These are phyloP conservation scores for Cygnus olor DNA, from an alignment of 2,797 vertebrate genomes.

Conservation along the genomic window DNA sequence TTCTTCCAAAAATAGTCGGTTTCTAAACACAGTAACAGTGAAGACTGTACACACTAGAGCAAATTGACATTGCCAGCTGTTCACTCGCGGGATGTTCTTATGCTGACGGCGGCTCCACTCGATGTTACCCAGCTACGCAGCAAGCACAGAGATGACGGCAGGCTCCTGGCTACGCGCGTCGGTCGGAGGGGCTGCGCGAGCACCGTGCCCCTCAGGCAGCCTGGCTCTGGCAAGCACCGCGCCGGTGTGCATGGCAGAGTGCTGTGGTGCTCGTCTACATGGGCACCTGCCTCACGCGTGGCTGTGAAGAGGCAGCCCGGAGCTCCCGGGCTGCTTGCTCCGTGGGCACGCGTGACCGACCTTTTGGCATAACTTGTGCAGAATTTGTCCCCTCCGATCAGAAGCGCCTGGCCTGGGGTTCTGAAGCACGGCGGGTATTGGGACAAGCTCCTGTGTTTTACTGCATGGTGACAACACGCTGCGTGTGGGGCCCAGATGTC, in stretches of 20 bases:
- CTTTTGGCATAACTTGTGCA: not conserved
- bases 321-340: not conserved
- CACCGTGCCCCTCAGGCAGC: not conserved
- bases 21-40: not conserved
- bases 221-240: not conserved
- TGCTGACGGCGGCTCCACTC: accelerated
- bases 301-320: not conserved
- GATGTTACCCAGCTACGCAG: accelerated
- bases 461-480: not conserved
- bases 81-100: not conserved
- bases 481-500: accelerated
- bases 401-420: not conserved
- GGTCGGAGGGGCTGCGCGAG: not conserved
- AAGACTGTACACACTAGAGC: not conserved
- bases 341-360: too few relatives aligned
- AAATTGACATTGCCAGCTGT: accelerated
- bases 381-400: not conserved
- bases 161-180: accelerated
- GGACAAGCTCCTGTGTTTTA: not conserved
- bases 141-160: accelerated
- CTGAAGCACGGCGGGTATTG: accelerated
- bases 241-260: not conserved
- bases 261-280: too few relatives aligned
- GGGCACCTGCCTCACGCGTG: not conserved
- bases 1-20: not conserved